Evolutionary conservation across 2,113 vertebrate species (phyloP).

Genomic region (Heptranchias perlo): DNA sequence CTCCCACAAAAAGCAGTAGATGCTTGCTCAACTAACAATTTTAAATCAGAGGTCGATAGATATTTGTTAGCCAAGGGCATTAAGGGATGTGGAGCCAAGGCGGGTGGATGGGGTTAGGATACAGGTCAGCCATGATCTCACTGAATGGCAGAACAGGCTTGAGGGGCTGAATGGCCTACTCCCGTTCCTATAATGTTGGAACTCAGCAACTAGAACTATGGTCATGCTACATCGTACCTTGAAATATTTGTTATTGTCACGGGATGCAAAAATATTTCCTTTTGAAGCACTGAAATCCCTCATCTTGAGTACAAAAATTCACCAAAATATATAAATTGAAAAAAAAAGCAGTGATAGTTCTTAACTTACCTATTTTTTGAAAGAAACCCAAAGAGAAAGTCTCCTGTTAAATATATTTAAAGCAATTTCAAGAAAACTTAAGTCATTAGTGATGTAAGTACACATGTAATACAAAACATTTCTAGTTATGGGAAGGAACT

Average conservation of each 20-base stretch:
- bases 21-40: too few relatives aligned
- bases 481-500: neutral
- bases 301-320: neutral
- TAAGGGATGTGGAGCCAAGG: too few relatives aligned
- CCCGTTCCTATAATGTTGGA: neutral
- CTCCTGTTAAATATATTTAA: neutral
- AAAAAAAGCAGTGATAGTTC: too few relatives aligned
- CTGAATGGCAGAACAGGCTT: too few relatives aligned
- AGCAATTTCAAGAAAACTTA: neutral
- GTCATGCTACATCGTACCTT: neutral
- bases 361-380: neutral
- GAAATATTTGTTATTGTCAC: neutral
- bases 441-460: neutral
- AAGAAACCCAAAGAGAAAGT: neutral
- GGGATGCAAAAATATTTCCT: neutral
- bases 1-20: too few relatives aligned
- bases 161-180: too few relatives aligned
- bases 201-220: neutral
- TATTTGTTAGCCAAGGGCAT: too few relatives aligned
- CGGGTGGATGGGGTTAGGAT: too few relatives aligned
- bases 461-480: neutral
- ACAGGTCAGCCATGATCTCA: too few relatives aligned
- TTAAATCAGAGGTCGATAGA: too few relatives aligned
- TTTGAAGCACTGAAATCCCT: neutral
- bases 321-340: conserved; percentile 9